Base-by-base conservation (phyloP, 2,797 vertebrate species). In the Sebastes taczanowskii region DNA sequence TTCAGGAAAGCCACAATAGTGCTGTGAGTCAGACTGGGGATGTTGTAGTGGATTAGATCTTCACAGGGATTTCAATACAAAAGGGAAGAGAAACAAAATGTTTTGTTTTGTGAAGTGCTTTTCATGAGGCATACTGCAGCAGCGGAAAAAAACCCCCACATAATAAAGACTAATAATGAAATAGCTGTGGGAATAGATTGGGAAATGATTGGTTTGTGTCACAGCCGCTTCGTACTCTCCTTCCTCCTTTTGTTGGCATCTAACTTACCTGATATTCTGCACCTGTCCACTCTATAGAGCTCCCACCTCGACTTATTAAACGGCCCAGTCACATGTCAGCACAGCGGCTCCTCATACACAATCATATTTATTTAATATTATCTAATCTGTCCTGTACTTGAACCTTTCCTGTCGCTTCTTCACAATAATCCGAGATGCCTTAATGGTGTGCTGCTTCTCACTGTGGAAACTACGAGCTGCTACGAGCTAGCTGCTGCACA, bases 21-120 rank as follows among this genome's bases (percentile, higher is more conserved):
- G 66, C 60, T 35, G 69, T 5, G 61, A 78, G 71, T 75, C 68
- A 78, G 55, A 80, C 1, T 0, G 25, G 25, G 52, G 52, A 56
- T 16, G 56, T 42, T 76, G 56, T 59, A 11, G 38, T 62, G 82
- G 35, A 32, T 68, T 42, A 58, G 34, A 71, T 83, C 71, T 81
- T 70, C 30, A 82, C 34, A 2, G 42, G 53, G 71, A 65, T 56
- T 29, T 73, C 18, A 70, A 76, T 42, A 73, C 68, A 84, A 74
- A 74, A 65, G 29, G 22, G 7, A 32, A 32, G 7, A n/a, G n/a
- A 52, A 69, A 5, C n/a, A 64, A 46, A 64, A 64, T 32, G 5
- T 59, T 68, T 25, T 68, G 56, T 56, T 56, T 55, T 74, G 23
- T 63, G 20, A 72, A 73, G 53, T 53, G 46, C 9, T 46, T 80